These are phyloP conservation scores for Hirundo rustica DNA, from an alignment of 2,797 vertebrate species.

Conservation along the genomic window DNA sequence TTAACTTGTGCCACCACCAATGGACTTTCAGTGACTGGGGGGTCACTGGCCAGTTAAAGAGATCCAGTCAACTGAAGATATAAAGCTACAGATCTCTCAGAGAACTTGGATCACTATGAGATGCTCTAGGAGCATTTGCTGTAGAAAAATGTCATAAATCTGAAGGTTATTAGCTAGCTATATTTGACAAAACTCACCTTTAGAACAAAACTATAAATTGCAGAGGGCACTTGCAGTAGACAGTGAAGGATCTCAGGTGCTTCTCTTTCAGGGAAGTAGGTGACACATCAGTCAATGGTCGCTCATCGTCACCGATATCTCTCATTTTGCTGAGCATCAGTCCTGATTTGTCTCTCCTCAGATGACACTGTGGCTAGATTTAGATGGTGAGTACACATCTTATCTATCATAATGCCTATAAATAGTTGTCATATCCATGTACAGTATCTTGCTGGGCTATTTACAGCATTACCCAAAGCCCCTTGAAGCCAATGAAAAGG, in stretches of 20 bases:
- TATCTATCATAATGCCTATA: conserved; percentile 47
- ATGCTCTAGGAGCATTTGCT: background rate
- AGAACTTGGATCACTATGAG: background rate
- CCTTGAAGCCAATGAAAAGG: conserved; percentile 21
- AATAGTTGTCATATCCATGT: conserved; percentile 43
- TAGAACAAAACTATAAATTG: background rate
- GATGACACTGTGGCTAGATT: conserved; percentile 43
- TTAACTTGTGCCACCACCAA: background rate
- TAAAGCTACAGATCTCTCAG: background rate
- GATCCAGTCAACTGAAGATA: background rate
- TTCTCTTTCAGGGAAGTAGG: conserved; percentile 2
- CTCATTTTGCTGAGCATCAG: conserved; percentile 3
- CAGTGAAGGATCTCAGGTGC: background rate
- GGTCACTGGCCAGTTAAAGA: background rate
- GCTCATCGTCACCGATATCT: background rate
- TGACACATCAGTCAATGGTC: background rate
- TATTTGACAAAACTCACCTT: background rate
- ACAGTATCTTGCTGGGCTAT: conserved; percentile 41
- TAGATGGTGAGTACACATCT: conserved; percentile 44
- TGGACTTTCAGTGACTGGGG: background rate
- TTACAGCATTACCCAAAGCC: conserved; percentile 15
- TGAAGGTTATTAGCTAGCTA: background rate
- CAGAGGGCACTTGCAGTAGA: background rate
- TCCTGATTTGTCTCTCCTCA: conserved; percentile 25
- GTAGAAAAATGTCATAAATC: background rate